Evolutionary conservation across 1,140 invertebrate genomes (phyloP).

Genomic region (Drosophila serrata): DNA sequence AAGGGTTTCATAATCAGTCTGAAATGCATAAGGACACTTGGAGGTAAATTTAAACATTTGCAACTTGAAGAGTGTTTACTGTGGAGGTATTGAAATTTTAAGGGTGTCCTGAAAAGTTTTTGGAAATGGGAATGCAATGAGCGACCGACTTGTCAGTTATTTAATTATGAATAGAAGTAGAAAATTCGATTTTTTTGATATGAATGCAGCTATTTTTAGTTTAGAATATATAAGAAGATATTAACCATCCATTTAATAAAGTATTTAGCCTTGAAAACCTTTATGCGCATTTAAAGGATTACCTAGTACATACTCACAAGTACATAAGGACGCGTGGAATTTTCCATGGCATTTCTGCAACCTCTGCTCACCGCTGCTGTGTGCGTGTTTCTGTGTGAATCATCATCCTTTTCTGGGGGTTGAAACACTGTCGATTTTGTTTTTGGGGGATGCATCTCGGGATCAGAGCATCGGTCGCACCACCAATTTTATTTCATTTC

Average conservation of each 20-base stretch:
- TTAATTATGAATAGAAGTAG: no score
- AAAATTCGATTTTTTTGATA: no score
- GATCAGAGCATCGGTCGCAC: conserved; percentile 43
- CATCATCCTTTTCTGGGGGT: conserved; percentile 26
- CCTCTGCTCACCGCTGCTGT: conserved; percentile 8
- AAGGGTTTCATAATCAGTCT: conserved; percentile 44
- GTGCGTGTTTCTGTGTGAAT: conserved; percentile 24
- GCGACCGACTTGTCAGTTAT: no score
- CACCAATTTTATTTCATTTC: conserved; percentile 60
- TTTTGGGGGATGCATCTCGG: conserved; percentile 69
- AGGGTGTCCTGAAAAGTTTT: not conserved
- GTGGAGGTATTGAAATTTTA: not conserved
- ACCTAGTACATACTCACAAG: conserved; percentile 5
- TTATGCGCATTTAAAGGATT: conserved; percentile 14
- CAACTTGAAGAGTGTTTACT: not conserved
- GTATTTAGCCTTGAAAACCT: not conserved
- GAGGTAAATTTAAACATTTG: conserved; percentile 13
- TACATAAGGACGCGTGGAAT: conserved; percentile 61
- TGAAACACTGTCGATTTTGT: conserved; percentile 56
- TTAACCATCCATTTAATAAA: not conserved
- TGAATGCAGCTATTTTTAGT: no score
- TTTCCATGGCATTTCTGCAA: conserved; percentile 65
- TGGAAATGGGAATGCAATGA: not conserved
- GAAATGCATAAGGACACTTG: conserved; percentile 25
- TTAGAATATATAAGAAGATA: not conserved